phyloP scores from a whole-genome alignment of 2,797 vertebrate genomes.

The Carcharodon carcharias region DNA sequence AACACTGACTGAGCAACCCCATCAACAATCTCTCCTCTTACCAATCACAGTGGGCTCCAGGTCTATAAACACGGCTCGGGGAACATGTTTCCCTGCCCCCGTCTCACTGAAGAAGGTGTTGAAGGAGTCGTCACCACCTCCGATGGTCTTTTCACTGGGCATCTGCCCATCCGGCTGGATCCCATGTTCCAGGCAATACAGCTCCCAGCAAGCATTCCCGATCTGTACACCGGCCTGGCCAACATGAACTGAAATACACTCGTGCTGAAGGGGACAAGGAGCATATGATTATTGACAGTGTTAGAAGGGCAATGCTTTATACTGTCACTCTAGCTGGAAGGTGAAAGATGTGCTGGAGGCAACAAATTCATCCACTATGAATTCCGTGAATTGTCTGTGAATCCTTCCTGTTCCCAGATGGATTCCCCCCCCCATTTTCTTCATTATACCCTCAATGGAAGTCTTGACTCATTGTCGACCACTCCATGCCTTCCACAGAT shows the following conservation, averaged over 20 bases:
- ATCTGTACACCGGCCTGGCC: slow-evolving; percentile 87
- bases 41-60: slow-evolving; percentile 76
- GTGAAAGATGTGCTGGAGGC: too few relatives aligned
- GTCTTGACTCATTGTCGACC: too few relatives aligned
- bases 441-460: too few relatives aligned
- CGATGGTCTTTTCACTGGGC: slow-evolving; percentile 46
- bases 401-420: background rate
- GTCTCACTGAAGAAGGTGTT: slow-evolving; percentile 80
- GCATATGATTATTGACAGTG: background rate
- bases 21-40: slow-evolving; percentile 48
- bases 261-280: slow-evolving; percentile 57
- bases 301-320: too few relatives aligned
- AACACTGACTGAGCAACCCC: background rate
- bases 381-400: background rate
- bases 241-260: slow-evolving; percentile 81
- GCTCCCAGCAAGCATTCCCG: slow-evolving; percentile 85
- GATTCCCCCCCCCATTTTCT: background rate
- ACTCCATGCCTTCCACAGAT: background rate
- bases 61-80: slow-evolving; percentile 43
- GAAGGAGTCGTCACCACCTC: slow-evolving; percentile 66
- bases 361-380: background rate
- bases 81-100: slow-evolving; percentile 66
- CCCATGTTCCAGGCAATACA: slow-evolving; percentile 79
- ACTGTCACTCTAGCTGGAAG: background rate
- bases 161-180: slow-evolving; percentile 72